phyloP scores from a whole-genome alignment of 2,113 vertebrate species.

The Bujurquina vittata region DNA sequence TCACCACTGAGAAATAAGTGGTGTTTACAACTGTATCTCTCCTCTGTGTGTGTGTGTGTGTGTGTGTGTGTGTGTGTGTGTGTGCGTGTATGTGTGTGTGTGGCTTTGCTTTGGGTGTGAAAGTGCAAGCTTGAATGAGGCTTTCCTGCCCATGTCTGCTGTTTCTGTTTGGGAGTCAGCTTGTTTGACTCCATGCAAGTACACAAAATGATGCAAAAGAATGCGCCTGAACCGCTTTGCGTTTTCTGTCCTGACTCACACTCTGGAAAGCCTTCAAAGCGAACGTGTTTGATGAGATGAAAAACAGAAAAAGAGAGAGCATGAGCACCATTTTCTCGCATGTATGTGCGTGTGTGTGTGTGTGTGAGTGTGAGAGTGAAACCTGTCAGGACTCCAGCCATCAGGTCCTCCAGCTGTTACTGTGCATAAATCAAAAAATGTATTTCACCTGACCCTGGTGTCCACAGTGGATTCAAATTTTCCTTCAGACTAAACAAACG shows the following conservation, averaged over 20 bases:
- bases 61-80: background rate
- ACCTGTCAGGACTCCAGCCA: constrained; percentile 3
- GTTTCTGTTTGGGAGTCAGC: constrained; percentile 32
- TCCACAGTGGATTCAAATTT: background rate
- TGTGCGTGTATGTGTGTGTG: no score
- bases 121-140: constrained; percentile 14
- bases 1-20: no score
- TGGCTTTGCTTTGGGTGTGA: background rate
- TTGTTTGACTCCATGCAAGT: constrained; percentile 51
- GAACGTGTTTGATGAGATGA: background rate
- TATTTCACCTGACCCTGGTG: constrained; percentile 18
- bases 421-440: constrained; percentile 28
- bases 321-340: background rate
- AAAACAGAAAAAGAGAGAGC: background rate
- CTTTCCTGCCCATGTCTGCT: constrained; percentile 5
- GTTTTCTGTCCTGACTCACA: constrained; percentile 38
- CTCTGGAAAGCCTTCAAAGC: constrained; percentile 53
- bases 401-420: constrained; percentile 17
- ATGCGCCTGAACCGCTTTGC: constrained; percentile 35
- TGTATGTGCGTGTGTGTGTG: background rate
- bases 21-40: no score
- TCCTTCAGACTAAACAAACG: background rate
- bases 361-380: background rate
- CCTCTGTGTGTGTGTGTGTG: no score
- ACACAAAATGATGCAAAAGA: constrained; percentile 51